Evolutionary conservation across 2,797 vertebrate species (phyloP).

Genomic region (Lepus oiostolus): DNA sequence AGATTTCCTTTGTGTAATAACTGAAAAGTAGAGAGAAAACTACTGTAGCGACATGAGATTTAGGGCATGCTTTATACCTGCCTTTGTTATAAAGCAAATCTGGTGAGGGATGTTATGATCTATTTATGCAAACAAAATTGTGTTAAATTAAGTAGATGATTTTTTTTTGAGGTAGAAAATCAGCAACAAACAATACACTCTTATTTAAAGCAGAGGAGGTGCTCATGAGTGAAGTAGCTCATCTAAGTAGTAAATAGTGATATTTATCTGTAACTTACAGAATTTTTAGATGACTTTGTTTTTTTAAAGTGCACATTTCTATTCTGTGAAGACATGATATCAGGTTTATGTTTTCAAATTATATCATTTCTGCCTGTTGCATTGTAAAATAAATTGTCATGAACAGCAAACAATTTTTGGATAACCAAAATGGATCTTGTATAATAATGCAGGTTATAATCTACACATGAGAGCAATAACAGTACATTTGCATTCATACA

Average conservation of each 20-base stretch:
- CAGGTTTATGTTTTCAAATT: constrained; percentile 39
- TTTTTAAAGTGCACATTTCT: neutral
- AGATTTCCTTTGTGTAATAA: constrained; percentile 69
- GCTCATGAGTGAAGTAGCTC: neutral
- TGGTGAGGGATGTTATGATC: neutral
- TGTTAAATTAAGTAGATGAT: neutral
- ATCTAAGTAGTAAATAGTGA: neutral
- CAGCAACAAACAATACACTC: neutral
- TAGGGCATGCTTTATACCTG: neutral
- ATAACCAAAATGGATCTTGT: constrained; percentile 28
- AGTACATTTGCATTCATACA: neutral
- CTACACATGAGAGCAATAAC: constrained; percentile 38
- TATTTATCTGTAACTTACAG: neutral
- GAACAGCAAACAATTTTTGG: neutral
- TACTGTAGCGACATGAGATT: constrained; percentile 44
- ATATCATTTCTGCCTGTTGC: neutral
- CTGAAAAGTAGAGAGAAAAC: constrained; percentile 63
- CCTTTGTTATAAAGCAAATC: neutral
- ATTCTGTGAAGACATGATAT: neutral
- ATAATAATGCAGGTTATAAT: neutral
- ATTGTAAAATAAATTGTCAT: constrained; percentile 4
- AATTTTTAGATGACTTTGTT: constrained; percentile 32
- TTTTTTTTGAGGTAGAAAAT: constrained; percentile 45
- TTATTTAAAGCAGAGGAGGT: constrained; percentile 29
- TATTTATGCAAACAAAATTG: constrained; percentile 26